Conservation (phyloP, 2,888 invertebrate genomes). For the Andrena fulva region DNA sequence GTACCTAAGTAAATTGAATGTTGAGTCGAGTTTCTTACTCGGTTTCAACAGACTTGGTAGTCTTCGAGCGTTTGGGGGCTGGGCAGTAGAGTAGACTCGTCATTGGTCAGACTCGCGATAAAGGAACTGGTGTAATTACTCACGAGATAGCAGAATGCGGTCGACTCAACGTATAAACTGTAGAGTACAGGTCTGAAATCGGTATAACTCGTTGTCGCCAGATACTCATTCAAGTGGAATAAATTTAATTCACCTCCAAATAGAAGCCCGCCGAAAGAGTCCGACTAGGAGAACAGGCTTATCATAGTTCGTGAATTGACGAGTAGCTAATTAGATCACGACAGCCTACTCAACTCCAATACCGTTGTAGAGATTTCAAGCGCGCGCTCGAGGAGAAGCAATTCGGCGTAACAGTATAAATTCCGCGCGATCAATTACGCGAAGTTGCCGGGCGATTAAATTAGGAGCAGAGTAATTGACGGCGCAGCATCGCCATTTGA, state of each 20-base stretch:
- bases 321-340: constrained; percentile 12
- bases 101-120: background rate
- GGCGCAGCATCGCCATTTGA: constrained; percentile 48
- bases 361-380: background rate
- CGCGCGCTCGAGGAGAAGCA: constrained; percentile 20
- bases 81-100: background rate
- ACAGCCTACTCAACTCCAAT: background rate
- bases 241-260: too few species aligned
- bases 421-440: constrained; percentile 40
- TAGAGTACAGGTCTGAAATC: too few species aligned
- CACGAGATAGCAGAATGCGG: background rate
- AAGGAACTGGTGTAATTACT: background rate
- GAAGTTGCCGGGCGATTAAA: constrained; percentile 38
- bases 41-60: background rate
- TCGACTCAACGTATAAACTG: background rate
- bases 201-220: too few species aligned
- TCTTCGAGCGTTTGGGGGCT: background rate
- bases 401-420: constrained; percentile 28
- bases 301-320: too few species aligned
- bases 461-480: constrained; percentile 43
- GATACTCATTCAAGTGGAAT: too few species aligned
- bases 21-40: background rate
- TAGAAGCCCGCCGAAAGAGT: too few species aligned
- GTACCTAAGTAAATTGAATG: background rate
- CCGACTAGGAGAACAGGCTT: too few species aligned